Evolutionary conservation across 2,797 vertebrate genomes (phyloP).

Genomic region (Serranus cabrilla): DNA sequence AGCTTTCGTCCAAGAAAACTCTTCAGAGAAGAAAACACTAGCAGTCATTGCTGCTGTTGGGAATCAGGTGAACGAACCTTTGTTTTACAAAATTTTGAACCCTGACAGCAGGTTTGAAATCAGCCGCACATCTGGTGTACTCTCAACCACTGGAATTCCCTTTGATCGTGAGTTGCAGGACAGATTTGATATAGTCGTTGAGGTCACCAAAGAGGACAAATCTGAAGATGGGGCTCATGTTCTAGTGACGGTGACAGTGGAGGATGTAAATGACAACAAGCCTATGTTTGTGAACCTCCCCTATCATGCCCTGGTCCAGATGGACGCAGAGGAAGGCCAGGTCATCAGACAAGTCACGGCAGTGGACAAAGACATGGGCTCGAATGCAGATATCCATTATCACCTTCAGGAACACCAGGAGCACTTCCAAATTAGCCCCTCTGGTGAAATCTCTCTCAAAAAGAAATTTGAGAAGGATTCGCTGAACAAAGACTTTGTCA

Average conservation of each 20-base stretch:
- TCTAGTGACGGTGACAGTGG: conserved; percentile 90
- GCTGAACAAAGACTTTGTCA: conserved; percentile 90
- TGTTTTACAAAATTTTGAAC: conserved; percentile 96
- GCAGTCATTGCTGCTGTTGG: conserved; percentile 92
- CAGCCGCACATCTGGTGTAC: conserved; percentile 93
- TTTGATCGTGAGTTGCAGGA: conserved; percentile 95
- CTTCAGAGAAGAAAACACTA: conserved; percentile 90
- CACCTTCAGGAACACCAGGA: conserved; percentile 91
- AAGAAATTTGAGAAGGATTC: conserved; percentile 92
- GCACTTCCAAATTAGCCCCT: conserved; percentile 90
- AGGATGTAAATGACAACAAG: conserved; percentile 94
- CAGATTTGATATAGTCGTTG: conserved; percentile 91
- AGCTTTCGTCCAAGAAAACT: conserved; percentile 92
- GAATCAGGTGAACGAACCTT: conserved; percentile 95
- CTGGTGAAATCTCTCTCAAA: conserved; percentile 92
- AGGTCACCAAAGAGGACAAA: conserved; percentile 90
- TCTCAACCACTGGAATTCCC: conserved; percentile 93
- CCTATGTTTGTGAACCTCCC: conserved; percentile 96
- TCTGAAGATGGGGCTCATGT: conserved; percentile 89
- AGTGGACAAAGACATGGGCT: conserved; percentile 91
- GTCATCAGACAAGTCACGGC: conserved; percentile 92
- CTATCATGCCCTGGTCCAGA: conserved; percentile 93
- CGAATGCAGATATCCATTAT: conserved; percentile 91
- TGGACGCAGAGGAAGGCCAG: conserved; percentile 91
- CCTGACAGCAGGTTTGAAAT: conserved; percentile 94